Conservation (phyloP, 2,797 vertebrate genomes). For the Labroides dimidiatus region DNA sequence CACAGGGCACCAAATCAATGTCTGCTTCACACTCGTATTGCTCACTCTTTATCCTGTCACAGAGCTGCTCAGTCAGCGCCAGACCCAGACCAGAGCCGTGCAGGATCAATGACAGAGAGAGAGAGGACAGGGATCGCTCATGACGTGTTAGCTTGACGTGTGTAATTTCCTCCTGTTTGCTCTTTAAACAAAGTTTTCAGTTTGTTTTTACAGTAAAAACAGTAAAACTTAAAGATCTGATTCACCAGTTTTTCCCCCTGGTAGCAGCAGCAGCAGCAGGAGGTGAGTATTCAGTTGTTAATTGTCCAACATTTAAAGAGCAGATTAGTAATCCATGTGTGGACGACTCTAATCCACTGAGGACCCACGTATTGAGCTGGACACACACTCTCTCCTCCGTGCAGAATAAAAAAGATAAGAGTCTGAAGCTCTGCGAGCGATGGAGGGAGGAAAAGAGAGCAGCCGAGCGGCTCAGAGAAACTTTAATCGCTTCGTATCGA, state of each 20-base stretch:
- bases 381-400: slow-evolving; percentile 11
- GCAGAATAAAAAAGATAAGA: slow-evolving; percentile 30
- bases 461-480: slow-evolving; percentile 38
- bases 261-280: too few species aligned
- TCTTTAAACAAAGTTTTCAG: too few species aligned
- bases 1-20: slow-evolving; percentile 60
- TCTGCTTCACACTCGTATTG: slow-evolving; percentile 53
- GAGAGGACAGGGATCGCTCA: too few species aligned
- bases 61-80: slow-evolving; percentile 56
- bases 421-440: slow-evolving; percentile 47
- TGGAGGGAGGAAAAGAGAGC: slow-evolving; percentile 25
- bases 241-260: neutral
- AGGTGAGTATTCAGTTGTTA: neutral
- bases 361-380: slow-evolving; percentile 10
- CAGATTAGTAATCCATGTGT: slow-evolving; percentile 15
- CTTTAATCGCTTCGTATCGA: slow-evolving; percentile 69
- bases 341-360: slow-evolving; percentile 3
- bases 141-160: too few species aligned
- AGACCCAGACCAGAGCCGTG: slow-evolving; percentile 3
- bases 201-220: neutral
- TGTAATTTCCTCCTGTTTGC: too few species aligned
- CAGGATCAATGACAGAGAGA: slow-evolving; percentile 2
- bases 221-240: neutral
- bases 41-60: slow-evolving; percentile 46
- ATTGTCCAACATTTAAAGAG: neutral